phyloP scores from a whole-genome alignment of 2,113 vertebrate species.

The Odontophorus gujanensis region DNA sequence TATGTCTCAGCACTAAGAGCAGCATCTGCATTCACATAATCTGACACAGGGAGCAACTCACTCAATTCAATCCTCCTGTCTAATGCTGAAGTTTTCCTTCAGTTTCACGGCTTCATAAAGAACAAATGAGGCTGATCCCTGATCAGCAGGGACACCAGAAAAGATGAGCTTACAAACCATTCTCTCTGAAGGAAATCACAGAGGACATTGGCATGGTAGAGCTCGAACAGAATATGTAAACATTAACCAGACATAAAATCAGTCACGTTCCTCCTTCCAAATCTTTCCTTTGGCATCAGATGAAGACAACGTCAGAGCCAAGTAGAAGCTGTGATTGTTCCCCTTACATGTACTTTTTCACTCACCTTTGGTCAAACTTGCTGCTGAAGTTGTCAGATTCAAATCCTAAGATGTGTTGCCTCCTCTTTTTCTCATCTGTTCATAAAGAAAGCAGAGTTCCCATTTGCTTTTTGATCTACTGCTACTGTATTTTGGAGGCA shows the following conservation, averaged over 20 bases:
- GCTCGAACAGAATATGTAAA: neutral
- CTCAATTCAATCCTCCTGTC: neutral
- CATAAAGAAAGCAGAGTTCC: conserved; percentile 38
- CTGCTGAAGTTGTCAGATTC: neutral
- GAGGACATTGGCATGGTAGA: neutral
- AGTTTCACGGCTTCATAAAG: neutral
- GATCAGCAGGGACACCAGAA: neutral
- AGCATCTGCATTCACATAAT: neutral
- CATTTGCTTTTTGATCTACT: neutral
- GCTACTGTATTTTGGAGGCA: neutral
- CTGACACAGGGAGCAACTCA: neutral
- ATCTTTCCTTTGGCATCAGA: neutral
- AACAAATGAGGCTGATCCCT: neutral
- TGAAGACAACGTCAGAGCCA: neutral
- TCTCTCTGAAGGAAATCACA: neutral
- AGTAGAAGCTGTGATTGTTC: neutral
- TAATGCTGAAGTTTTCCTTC: neutral
- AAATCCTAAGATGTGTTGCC: neutral
- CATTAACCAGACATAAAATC: neutral
- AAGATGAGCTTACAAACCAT: neutral
- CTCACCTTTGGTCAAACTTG: neutral
- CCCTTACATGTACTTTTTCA: neutral
- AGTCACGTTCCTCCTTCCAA: neutral
- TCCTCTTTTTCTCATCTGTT: neutral
- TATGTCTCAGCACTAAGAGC: neutral